Evolutionary conservation across 2,888 invertebrate species (phyloP).

Genomic region (Sphaeridia pumilis): DNA sequence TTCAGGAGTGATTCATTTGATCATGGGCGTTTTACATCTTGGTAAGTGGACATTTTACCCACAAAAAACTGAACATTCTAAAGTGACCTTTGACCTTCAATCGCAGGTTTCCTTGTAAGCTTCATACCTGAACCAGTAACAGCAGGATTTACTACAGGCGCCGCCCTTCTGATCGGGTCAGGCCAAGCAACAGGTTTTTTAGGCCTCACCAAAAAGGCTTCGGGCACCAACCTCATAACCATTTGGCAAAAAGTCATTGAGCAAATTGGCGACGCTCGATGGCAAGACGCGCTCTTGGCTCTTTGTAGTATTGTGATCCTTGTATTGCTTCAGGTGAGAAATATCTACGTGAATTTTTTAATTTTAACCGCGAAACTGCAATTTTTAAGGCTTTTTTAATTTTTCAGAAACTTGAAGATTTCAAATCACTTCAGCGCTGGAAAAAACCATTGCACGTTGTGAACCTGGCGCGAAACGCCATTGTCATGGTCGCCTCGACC

Average conservation of each 20-base stretch:
- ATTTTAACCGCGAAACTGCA: not conserved
- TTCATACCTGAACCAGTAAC: slow-evolving; percentile 77
- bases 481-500: slow-evolving; percentile 56
- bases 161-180: slow-evolving; percentile 68
- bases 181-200: slow-evolving; percentile 65
- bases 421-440: slow-evolving; percentile 43
- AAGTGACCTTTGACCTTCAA: not conserved
- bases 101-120: slow-evolving; percentile 61
- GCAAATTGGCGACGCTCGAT: slow-evolving; percentile 18
- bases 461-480: slow-evolving; percentile 65
- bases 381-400: not conserved
- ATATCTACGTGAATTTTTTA: not conserved
- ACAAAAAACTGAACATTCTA: not conserved
- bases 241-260: slow-evolving; percentile 28
- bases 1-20: slow-evolving; percentile 25
- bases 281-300: slow-evolving; percentile 24
- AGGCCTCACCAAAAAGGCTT: slow-evolving; percentile 40
- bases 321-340: slow-evolving; percentile 42
- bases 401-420: slow-evolving; percentile 52
- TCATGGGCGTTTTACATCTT: slow-evolving; percentile 28
- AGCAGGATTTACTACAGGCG: slow-evolving; percentile 72
- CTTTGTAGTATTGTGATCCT: slow-evolving; percentile 56
- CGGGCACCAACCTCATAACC: slow-evolving; percentile 26
- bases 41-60: slow-evolving; percentile 14
- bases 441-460: slow-evolving; percentile 58